Conservation (phyloP, 2,888 invertebrate genomes). For the Ophion costatus region DNA sequence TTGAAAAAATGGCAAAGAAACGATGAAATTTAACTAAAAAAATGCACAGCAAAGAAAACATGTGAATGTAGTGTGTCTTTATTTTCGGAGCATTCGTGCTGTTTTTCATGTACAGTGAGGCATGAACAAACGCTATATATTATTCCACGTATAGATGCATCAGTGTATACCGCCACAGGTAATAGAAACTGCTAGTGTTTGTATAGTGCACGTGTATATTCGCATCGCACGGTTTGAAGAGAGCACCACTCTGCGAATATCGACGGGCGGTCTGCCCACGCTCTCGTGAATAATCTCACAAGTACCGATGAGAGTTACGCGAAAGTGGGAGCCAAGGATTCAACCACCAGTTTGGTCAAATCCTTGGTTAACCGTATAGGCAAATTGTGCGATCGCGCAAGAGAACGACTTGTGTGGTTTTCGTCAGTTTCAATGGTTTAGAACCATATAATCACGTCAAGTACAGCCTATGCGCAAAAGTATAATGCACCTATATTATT, state of each 20-base stretch:
- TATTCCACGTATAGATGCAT: not conserved
- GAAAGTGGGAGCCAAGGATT: slow-evolving; percentile 15
- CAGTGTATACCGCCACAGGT: not conserved
- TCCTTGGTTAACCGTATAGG: slow-evolving; percentile 30
- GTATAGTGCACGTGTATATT: slow-evolving; percentile 33
- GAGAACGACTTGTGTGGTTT: slow-evolving; percentile 22
- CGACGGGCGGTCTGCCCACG: slow-evolving; percentile 18
- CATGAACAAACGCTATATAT: not conserved
- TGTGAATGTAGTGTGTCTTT: too few relatives aligned
- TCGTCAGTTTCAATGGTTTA: slow-evolving; percentile 20
- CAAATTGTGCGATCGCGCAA: slow-evolving; percentile 20
- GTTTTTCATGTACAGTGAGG: too few relatives aligned
- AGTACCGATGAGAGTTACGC: not conserved
- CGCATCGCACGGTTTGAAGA: not conserved
- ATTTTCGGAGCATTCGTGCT: too few relatives aligned
- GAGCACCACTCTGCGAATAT: slow-evolving; percentile 31
- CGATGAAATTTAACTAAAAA: too few relatives aligned
- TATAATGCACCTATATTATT: slow-evolving; percentile 14
- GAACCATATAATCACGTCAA: slow-evolving; percentile 25
- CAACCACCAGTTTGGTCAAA: slow-evolving; percentile 27
- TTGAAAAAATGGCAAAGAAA: too few relatives aligned
- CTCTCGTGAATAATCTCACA: slow-evolving; percentile 58
- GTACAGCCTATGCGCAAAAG: slow-evolving; percentile 21
- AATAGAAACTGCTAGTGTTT: slow-evolving; percentile 22
- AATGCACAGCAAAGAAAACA: too few relatives aligned